Conservation (phyloP, 2,113 vertebrate genomes). For the Ranitomeya variabilis region DNA sequence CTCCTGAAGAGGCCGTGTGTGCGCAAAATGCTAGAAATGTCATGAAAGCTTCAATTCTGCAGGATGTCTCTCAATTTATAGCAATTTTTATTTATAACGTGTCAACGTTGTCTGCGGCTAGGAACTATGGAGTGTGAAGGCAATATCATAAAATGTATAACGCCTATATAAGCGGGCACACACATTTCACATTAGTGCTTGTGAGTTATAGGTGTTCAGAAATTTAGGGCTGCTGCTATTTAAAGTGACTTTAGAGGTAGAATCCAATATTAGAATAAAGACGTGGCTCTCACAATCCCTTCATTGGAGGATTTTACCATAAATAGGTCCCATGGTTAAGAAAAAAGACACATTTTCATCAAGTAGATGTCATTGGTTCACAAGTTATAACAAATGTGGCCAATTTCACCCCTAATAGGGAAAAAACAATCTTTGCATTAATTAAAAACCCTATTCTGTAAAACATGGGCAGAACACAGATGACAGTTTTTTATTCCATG, state of each 20-base stretch:
- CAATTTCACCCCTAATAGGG: too few relatives aligned
- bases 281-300: background rate
- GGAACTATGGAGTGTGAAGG: slow-evolving; percentile 35
- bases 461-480: too few relatives aligned
- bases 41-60: slow-evolving; percentile 13
- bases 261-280: background rate
- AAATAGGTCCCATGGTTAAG: background rate
- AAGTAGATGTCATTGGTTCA: background rate
- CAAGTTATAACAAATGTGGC: too few relatives aligned
- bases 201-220: background rate
- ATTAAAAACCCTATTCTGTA: too few relatives aligned
- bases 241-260: background rate
- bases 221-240: background rate
- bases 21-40: background rate
- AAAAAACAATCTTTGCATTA: too few relatives aligned
- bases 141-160: slow-evolving; percentile 19
- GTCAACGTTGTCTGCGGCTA: slow-evolving; percentile 21
- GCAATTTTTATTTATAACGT: slow-evolving; percentile 44
- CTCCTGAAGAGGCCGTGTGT: slow-evolving; percentile 4
- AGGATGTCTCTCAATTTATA: slow-evolving; percentile 30
- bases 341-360: background rate
- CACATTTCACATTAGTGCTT: background rate
- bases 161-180: slow-evolving; percentile 4
- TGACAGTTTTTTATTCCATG: too few relatives aligned
- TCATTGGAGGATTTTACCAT: background rate